Evolutionary conservation across 1,140 invertebrate species (phyloP), one percentile per base, ranked within the genome.

Genomic region (Rhagoletis pomonella): DNA sequence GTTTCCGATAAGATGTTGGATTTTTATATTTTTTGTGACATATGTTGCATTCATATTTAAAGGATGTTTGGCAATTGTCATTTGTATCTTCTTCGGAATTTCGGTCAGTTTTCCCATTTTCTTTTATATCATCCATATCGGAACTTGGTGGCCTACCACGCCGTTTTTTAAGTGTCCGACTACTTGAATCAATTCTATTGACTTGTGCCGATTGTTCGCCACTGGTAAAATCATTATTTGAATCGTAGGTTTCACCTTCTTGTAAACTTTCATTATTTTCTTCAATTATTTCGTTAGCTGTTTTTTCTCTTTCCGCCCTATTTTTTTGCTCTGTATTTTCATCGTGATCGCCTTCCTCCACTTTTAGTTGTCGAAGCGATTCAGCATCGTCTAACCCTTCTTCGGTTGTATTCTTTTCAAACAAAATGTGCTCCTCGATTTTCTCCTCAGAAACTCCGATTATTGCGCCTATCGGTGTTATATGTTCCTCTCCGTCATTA

Each of bases 11-110:
- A 0, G 89, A 84, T 47, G 88, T 89, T 1, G 88, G 89, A 44
- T 88, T 89, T 14, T 91, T 91, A 85, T 92, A 93, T n/a, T 73
- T 62, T 14, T 89, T 90, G 29, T 69, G 88, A 85, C 92, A 93
- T 42, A 85, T 84, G 29, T 65, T 69, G 19, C 87, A 87, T n/a
- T 87, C 87, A 62, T 87, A 87, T 19, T 65, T 81, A 39, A 65
- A 73, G 4, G 67, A 86, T 50, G 19, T 62, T 59, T 55, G 19
- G 3, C 60, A 60, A 65, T 50, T 65, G 7, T 67, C 65, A 39
- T 58, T n/a, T 17, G n/a, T 42, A n/a, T 44, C 10, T 17, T 55
- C 69, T 55, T 77, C 59, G 5, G 67, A 60, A 1, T 55, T 7
- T 55, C 5, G 5, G 10, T 50, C 6, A 29, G 86, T 29, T 64